A percentile compares a stretch with the other conserved stretches of the same genome.
These are phyloP conservation scores for Pterocles burchelli DNA, from an alignment of 2,113 vertebrate species.

Conservation along the genomic window DNA sequence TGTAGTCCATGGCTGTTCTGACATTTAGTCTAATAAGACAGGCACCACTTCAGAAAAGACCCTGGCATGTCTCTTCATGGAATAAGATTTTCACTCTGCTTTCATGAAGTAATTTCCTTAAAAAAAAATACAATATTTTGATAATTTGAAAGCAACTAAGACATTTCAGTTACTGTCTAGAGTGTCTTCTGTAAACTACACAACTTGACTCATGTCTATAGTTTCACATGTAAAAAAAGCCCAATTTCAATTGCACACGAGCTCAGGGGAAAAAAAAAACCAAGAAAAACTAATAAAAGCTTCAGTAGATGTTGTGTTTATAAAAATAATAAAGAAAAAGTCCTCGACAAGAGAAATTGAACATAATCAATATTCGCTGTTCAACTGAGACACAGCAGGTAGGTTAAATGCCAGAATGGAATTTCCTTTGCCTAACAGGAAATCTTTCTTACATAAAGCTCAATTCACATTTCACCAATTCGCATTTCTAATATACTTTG, in stretches of 20 bases:
- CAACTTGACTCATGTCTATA: not conserved
- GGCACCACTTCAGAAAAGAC: not conserved
- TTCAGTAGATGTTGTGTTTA: not conserved
- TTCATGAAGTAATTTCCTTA: not conserved
- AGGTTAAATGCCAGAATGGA: not conserved
- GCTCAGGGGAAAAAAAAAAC: not conserved
- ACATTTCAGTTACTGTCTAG: not conserved
- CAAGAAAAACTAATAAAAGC: not conserved
- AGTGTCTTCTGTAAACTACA: not conserved
- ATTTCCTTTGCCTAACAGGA: not conserved
- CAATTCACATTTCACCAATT: not conserved
- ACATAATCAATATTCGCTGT: not conserved
- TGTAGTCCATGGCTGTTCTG: not conserved
- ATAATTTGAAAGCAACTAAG: not conserved
- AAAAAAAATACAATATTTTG: not conserved
- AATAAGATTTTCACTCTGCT: not conserved
- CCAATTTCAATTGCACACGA: not conserved
- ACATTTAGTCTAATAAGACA: not conserved
- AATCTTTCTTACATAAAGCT: not conserved
- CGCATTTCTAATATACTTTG: not conserved
- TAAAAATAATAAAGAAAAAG: not conserved
- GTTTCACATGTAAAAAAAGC: not conserved
- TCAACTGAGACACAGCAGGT: not conserved
- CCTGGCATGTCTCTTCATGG: not conserved
- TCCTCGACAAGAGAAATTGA: not conserved